phyloP scores from a whole-genome alignment of 2,797 vertebrate species.

The Heteromormyrus szaboi region DNA sequence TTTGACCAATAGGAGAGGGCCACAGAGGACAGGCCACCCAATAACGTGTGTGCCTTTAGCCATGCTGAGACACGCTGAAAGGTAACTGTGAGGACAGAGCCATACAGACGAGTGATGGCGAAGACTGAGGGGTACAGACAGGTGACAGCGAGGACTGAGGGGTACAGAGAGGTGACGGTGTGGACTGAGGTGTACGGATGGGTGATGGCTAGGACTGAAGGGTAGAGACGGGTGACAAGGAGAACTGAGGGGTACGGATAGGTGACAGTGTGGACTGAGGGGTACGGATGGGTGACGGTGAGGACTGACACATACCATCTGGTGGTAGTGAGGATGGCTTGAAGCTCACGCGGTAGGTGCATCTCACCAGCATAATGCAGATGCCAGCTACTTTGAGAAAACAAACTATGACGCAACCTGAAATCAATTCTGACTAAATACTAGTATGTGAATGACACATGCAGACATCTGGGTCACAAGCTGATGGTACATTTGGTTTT shows the following conservation, averaged over 20 bases:
- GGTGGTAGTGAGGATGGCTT: neutral
- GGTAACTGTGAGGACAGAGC: neutral
- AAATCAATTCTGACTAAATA: slow-evolving; percentile 17
- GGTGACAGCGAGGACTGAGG: neutral
- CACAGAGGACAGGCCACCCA: neutral
- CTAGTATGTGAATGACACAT: neutral
- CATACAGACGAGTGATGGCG: neutral
- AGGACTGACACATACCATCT: neutral
- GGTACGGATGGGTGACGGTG: neutral
- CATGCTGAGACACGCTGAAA: neutral
- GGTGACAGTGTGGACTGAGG: neutral
- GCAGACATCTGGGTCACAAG: slow-evolving; percentile 4
- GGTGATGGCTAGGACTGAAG: too few species aligned
- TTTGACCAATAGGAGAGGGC: neutral
- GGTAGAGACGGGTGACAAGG: neutral
- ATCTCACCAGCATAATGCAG: slow-evolving; percentile 3
- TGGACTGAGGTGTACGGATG: neutral
- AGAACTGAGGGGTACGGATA: neutral
- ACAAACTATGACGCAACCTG: neutral
- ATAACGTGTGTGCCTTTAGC: neutral
- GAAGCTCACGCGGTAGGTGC: neutral
- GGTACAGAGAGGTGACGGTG: neutral
- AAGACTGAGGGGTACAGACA: neutral
- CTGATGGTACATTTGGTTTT: slow-evolving; percentile 15
- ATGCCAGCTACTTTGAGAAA: slow-evolving; percentile 14